Evolutionary conservation across 2,797 vertebrate genomes (phyloP).

Genomic region (Lerista edwardsae): DNA sequence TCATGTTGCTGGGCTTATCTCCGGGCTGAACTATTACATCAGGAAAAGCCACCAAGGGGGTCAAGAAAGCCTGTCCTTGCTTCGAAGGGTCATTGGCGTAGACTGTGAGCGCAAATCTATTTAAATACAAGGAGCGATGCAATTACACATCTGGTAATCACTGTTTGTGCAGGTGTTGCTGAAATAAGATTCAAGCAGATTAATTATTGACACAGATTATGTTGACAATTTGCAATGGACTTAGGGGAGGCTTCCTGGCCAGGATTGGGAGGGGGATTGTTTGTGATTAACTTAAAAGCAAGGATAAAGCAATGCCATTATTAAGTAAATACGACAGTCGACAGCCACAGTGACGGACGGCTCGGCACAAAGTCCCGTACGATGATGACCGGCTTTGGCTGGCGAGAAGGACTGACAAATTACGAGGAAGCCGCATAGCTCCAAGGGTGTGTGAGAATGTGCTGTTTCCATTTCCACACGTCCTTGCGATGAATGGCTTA

Average conservation of each 20-base stretch:
- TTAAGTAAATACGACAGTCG: constrained; percentile 56
- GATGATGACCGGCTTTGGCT: constrained; percentile 35
- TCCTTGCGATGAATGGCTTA: constrained; percentile 33
- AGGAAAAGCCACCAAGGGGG: constrained; percentile 5
- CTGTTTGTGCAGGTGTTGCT: constrained; percentile 67
- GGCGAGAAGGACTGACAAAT: not conserved
- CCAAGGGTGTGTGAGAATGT: constrained; percentile 5
- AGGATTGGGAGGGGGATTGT: constrained; percentile 47
- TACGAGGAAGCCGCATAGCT: not conserved
- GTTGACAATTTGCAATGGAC: constrained; percentile 62
- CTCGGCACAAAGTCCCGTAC: constrained; percentile 47
- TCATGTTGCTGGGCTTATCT: constrained; percentile 15
- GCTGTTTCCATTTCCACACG: constrained; percentile 27
- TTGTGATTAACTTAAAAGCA: constrained; percentile 72
- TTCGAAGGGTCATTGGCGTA: constrained; percentile 20
- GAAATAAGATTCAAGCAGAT: constrained; percentile 67
- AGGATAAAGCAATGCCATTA: constrained; percentile 65
- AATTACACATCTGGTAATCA: constrained; percentile 69
- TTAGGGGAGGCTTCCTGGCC: constrained; percentile 62
- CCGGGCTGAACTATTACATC: not conserved
- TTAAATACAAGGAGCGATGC: constrained; percentile 62
- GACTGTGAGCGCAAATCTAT: constrained; percentile 54
- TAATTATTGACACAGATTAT: constrained; percentile 71
- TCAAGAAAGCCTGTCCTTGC: constrained; percentile 32
- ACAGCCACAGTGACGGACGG: constrained; percentile 58